Evolutionary conservation across 1,140 invertebrate genomes (phyloP).

Genomic region (Aphelenchoides avenae): DNA sequence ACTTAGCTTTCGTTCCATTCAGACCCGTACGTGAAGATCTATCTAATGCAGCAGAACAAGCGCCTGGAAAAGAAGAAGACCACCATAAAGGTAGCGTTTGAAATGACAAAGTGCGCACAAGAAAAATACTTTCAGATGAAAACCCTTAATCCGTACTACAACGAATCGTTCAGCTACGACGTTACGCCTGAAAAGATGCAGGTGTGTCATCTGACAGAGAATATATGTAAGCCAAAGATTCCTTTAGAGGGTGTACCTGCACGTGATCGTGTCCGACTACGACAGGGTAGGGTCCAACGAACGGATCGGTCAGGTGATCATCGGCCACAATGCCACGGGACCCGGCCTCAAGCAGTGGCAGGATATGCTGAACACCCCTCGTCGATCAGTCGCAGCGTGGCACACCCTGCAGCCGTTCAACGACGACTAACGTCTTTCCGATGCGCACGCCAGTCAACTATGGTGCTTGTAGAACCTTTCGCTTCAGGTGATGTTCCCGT

Average conservation of each 20-base stretch:
- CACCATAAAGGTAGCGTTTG: conserved; percentile 65
- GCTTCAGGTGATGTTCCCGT: too few relatives aligned
- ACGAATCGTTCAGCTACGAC: conserved; percentile 66
- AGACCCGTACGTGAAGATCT: conserved; percentile 69
- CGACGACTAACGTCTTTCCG: conserved; percentile 42
- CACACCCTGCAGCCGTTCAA: conserved; percentile 66
- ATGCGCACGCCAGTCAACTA: too few relatives aligned
- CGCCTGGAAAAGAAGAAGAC: conserved; percentile 68
- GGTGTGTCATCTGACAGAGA: background rate
- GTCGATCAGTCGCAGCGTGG: conserved; percentile 70
- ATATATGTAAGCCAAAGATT: background rate
- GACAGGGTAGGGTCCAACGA: conserved; percentile 84
- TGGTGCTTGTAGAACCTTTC: too few relatives aligned
- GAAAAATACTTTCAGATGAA: too few relatives aligned
- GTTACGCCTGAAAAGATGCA: conserved; percentile 71
- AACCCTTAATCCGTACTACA: conserved; percentile 67
- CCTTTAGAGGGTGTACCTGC: conserved; percentile 52
- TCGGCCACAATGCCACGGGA: conserved; percentile 67
- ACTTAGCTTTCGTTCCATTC: conserved; percentile 28
- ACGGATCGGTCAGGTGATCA: conserved; percentile 76
- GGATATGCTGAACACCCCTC: conserved; percentile 89
- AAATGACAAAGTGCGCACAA: too few relatives aligned
- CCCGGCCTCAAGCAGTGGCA: conserved; percentile 83
- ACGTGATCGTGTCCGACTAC: conserved; percentile 52
- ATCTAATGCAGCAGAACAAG: conserved; percentile 66